A percentile compares a stretch with the other conserved stretches of the same genome.
These are phyloP conservation scores for Stenopsyche tienmushanensis DNA, from an alignment of 1,140 invertebrate species.

Conservation along the genomic window DNA sequence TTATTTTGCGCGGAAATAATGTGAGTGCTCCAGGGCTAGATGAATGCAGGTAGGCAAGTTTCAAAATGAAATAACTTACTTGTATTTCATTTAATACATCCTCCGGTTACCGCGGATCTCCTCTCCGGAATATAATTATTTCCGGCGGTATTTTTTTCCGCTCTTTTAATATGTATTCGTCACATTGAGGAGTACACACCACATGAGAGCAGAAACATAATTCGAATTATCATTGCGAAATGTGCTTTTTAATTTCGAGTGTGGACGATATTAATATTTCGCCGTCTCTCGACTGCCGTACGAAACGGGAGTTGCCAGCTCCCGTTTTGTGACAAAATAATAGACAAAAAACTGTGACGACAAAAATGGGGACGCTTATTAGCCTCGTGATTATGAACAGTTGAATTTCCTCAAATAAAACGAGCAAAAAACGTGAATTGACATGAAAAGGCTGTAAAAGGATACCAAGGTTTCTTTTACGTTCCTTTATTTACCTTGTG, in stretches of 20 bases:
- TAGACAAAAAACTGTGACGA: background rate
- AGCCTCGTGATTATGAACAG: conserved; percentile 19
- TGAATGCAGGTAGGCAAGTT: conserved; percentile 31
- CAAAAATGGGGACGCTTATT: conserved; percentile 9
- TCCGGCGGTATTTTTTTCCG: no score
- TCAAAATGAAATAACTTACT: conserved; percentile 32
- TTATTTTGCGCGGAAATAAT: conserved; percentile 25
- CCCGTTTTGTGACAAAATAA: background rate
- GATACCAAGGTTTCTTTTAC: background rate
- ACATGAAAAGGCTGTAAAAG: conserved; percentile 18
- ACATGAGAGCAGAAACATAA: background rate
- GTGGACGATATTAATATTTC: no score
- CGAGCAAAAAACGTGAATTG: conserved; percentile 7
- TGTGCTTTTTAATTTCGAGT: no score
- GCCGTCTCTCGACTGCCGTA: no score
- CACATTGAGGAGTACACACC: background rate
- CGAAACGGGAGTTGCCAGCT: background rate
- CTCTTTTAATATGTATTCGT: conserved; percentile 8
- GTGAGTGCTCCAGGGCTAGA: conserved; percentile 22
- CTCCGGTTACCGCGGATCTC: background rate
- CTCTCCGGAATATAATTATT: conserved; percentile 26
- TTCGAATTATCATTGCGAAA: no score
- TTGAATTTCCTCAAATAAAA: conserved; percentile 24
- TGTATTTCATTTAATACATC: conserved; percentile 30
- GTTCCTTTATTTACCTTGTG: background rate